phyloP scores from a whole-genome alignment of 2,113 vertebrate genomes.

The Oncorhynchus mykiss region DNA sequence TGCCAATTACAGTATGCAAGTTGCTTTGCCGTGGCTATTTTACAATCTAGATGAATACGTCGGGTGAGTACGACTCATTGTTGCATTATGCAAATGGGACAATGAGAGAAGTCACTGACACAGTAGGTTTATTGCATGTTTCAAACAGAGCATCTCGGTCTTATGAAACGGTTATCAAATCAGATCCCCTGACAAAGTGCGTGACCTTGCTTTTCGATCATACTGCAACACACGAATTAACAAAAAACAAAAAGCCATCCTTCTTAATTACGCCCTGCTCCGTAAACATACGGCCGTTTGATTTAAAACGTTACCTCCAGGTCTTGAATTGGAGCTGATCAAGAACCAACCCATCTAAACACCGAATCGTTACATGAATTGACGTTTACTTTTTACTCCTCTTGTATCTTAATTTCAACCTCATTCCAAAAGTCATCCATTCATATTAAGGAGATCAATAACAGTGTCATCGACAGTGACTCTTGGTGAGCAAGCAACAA shows the following conservation, averaged over 20 bases:
- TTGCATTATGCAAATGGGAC: conserved; percentile 77
- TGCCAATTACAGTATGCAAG: conserved; percentile 79
- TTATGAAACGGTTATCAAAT: background rate
- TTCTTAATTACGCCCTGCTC: conserved; percentile 68
- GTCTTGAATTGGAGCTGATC: conserved; percentile 60
- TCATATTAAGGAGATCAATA: conserved; percentile 71
- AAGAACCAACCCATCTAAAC: conserved; percentile 58
- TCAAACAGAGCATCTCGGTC: background rate
- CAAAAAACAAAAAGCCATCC: conserved; percentile 63
- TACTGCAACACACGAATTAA: conserved; percentile 65
- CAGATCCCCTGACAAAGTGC: background rate
- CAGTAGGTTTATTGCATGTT: background rate
- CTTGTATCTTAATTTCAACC: conserved; percentile 75
- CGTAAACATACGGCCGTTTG: conserved; percentile 70
- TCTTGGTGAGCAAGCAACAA: conserved; percentile 41
- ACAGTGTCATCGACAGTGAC: conserved; percentile 64
- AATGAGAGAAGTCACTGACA: background rate
- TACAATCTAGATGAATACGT: conserved; percentile 76
- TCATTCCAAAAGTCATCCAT: conserved; percentile 71
- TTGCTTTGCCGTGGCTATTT: conserved; percentile 74
- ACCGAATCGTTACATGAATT: conserved; percentile 68
- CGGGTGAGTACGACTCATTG: conserved; percentile 77
- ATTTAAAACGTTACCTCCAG: conserved; percentile 43
- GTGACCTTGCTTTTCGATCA: conserved; percentile 57
- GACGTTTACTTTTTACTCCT: conserved; percentile 70